Conservation (phyloP, 2,113 vertebrate genomes). For the Bujurquina vittata region DNA sequence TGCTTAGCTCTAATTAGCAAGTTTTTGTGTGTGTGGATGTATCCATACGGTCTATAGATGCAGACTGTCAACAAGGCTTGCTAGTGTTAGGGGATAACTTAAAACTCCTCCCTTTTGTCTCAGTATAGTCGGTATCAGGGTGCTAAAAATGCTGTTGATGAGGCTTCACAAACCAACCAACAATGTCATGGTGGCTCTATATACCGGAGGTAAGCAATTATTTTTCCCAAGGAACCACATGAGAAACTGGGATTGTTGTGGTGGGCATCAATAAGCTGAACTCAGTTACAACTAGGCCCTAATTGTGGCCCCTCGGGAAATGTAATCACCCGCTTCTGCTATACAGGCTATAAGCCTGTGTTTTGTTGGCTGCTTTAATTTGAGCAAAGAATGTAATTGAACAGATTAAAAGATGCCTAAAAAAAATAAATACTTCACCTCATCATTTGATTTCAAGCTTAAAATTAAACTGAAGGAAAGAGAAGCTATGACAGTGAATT, state of each 20-base stretch:
- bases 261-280: not conserved
- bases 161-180: not conserved
- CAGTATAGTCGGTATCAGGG: too few relatives aligned
- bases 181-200: not conserved
- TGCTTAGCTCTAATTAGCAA: too few relatives aligned
- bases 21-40: too few relatives aligned
- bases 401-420: not conserved
- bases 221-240: not conserved
- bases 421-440: not conserved
- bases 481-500: not conserved
- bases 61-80: too few relatives aligned
- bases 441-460: not conserved
- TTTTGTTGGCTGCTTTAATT: slow-evolving; percentile 1
- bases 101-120: too few relatives aligned
- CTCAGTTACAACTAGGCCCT: not conserved
- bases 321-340: not conserved
- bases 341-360: not conserved
- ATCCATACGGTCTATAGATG: too few relatives aligned
- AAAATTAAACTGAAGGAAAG: not conserved
- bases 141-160: too few relatives aligned
- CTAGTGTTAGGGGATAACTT: too few relatives aligned
- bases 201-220: not conserved
- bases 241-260: not conserved
- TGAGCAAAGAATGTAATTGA: not conserved
- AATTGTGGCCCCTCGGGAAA: not conserved